A percentile compares a stretch with the other conserved stretches of the same genome.
Conservation (phyloP, 2,888 invertebrate species). For the Callimorpha dominula region DNA sequence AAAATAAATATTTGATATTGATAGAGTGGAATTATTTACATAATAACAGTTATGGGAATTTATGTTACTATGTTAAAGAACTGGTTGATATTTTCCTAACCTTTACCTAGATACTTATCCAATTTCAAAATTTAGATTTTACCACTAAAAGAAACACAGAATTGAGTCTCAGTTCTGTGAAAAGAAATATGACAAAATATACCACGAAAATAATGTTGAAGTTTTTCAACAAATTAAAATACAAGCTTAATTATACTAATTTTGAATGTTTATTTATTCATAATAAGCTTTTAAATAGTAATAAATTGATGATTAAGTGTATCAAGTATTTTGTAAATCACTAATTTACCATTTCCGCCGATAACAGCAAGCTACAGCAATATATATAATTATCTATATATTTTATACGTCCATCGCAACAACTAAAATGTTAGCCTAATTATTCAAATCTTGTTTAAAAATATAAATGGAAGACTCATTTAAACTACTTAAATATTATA, state of each 20-base stretch:
- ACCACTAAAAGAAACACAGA: background rate
- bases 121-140: background rate
- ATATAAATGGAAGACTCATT: no score
- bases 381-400: background rate
- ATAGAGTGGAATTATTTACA: conserved; percentile 17
- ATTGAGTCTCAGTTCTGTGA: no score
- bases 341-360: background rate
- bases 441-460: no score
- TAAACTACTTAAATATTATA: background rate
- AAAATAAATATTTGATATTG: conserved; percentile 20
- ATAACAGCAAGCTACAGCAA: background rate
- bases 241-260: background rate
- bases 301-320: background rate
- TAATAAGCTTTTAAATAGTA: background rate
- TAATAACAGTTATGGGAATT: background rate
- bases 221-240: background rate
- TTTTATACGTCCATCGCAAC: background rate
- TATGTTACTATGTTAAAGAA: background rate
- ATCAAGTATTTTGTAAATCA: background rate
- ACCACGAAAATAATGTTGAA: background rate
- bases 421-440: background rate
- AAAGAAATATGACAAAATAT: background rate
- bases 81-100: background rate
- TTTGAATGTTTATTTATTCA: background rate
- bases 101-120: background rate